Evolutionary conservation across 2,888 invertebrate genomes (phyloP), one percentile per base, ranked within the genome.

Genomic region (Pseudoips prasinana): DNA sequence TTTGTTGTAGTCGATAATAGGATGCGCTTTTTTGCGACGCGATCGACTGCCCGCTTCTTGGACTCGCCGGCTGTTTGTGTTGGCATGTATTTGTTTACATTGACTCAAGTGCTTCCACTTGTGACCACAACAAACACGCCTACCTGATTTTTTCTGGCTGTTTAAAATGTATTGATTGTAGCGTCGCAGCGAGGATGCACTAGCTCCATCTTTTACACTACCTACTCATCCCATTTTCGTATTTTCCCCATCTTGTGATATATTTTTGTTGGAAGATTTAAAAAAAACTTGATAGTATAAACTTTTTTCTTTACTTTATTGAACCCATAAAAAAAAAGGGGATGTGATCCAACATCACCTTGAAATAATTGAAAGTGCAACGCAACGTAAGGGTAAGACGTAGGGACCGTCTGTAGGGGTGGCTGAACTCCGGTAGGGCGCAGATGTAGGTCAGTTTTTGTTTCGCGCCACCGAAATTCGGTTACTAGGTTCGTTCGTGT

Each of bases 1-100:
- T 88, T 86, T 88, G 85, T 87, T 86, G 85, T 83, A 87, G 81
- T 87, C 87, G 86, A 88, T 88, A 87, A 87, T 87, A 80, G 80
- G 86, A 87, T 87, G 88, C 88, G 86, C 84, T 88, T 88, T 88
- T 80, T 86, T 64, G 80, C 78, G 76, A 68, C 73, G 70, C 77
- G 73, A 82, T 77, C 82, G 80, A 73, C 65, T 69, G 68, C 52
- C 66, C 70, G 73, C 51, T 72, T 67, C 70, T 70, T 69, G 69
- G 64, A 58, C 65, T 38, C 45, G 37, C 50, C 50, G 37, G 40
- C 52, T 44, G 56, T 35, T 48, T 43, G 45, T 58, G 58, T 54
- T 58, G 58, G 50, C 57, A 46, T 58, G 39, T 57, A 63, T 67
- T 77, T 78, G 74, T 82, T 79, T 78, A 75, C 72, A 50, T 64